Percentiles rank a stretch among this genome's conserved stretches.
phyloP scores from a whole-genome alignment of 2,888 invertebrate species.

The Stramonita haemastoma region DNA sequence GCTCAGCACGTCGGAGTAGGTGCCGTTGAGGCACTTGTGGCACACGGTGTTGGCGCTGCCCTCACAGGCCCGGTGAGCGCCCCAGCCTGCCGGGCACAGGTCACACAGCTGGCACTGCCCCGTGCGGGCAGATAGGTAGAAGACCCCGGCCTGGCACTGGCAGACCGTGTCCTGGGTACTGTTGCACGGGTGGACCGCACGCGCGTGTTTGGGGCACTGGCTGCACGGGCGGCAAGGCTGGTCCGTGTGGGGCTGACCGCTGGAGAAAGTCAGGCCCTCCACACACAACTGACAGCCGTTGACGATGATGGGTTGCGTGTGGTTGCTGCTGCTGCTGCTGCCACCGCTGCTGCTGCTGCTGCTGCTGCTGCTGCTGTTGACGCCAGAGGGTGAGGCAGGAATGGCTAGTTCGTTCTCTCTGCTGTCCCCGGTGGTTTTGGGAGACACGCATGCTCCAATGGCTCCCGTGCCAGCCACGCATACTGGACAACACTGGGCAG shows the following conservation, averaged over 20 bases:
- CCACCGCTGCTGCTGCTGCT: neutral
- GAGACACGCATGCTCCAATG: conserved; percentile 57
- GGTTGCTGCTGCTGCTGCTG: neutral
- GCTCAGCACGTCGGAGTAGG: conserved; percentile 69
- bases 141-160: conserved; percentile 63
- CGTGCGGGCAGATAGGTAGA: conserved; percentile 59
- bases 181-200: conserved; percentile 64
- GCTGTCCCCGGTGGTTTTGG: neutral
- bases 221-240: conserved; percentile 63
- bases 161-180: conserved; percentile 71
- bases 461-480: conserved; percentile 68
- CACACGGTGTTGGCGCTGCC: conserved; percentile 64
- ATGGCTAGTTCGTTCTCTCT: neutral
- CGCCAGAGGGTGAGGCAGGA: too few species aligned
- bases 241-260: conserved; percentile 48
- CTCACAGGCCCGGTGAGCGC: conserved; percentile 63
- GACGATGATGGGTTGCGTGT: neutral
- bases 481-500: conserved; percentile 61
- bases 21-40: conserved; percentile 68
- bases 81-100: conserved; percentile 68
- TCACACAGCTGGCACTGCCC: conserved; percentile 66
- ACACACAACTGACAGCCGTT: conserved; percentile 60
- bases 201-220: conserved; percentile 63
- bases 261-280: conserved; percentile 63
- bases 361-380: neutral